These are phyloP conservation scores for Drosophila kepulauana DNA, from an alignment of 1,140 invertebrate genomes.

Conservation along the genomic window DNA sequence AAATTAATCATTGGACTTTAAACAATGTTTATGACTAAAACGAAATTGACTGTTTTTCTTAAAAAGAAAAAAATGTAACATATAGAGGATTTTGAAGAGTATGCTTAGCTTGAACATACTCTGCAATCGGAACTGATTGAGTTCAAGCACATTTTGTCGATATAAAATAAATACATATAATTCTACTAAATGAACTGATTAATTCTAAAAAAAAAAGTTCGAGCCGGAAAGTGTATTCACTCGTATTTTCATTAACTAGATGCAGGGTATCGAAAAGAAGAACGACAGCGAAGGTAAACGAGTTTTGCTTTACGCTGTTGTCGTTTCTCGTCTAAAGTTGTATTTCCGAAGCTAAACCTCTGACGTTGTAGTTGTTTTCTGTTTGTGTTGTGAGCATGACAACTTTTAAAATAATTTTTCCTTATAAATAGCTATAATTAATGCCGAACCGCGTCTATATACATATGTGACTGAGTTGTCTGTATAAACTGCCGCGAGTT, in stretches of 20 bases:
- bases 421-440: slow-evolving; percentile 74
- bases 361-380: slow-evolving; percentile 9
- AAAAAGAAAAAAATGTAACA: neutral
- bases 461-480: slow-evolving; percentile 41
- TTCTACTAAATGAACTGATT: too few species aligned
- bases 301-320: slow-evolving; percentile 43
- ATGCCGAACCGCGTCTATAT: slow-evolving; percentile 58
- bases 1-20: slow-evolving; percentile 27
- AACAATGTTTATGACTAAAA: slow-evolving; percentile 46
- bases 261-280: slow-evolving; percentile 34
- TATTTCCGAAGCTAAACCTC: slow-evolving; percentile 25
- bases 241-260: neutral
- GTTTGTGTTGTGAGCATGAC: slow-evolving; percentile 58
- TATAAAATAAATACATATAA: too few species aligned
- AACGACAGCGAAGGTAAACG: slow-evolving; percentile 70
- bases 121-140: neutral
- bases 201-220: too few species aligned
- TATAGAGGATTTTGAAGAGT: neutral
- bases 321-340: slow-evolving; percentile 3
- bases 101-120: neutral
- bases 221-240: too few species aligned
- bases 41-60: slow-evolving; percentile 64
- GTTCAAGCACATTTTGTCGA: too few species aligned
- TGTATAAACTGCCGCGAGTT: neutral
- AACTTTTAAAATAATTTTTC: slow-evolving; percentile 74